Conservation (phyloP, 1,140 invertebrate species). For the Chrysomallon squamiferum region DNA sequence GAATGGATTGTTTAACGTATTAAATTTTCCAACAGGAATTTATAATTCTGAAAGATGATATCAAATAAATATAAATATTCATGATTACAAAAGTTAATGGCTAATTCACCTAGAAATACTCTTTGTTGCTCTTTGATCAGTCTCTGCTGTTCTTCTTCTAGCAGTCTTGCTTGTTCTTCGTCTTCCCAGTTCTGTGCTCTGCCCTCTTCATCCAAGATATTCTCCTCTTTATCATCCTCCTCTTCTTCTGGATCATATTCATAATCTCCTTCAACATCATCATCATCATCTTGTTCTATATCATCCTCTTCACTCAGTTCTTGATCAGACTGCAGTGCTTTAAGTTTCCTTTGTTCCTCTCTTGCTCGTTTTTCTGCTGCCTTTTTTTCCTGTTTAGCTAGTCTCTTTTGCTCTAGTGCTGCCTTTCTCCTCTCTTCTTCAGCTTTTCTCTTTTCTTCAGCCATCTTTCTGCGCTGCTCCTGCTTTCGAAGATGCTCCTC, state of each 20-base stretch:
- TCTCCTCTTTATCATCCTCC: slow-evolving; percentile 24
- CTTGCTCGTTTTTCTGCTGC: too few relatives aligned
- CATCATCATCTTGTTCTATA: slow-evolving; percentile 5
- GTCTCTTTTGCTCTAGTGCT: neutral
- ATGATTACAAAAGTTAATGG: too few relatives aligned
- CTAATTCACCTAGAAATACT: too few relatives aligned
- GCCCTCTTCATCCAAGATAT: slow-evolving; percentile 7
- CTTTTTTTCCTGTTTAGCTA: too few relatives aligned
- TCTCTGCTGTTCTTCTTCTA: neutral
- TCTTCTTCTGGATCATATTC: too few relatives aligned
- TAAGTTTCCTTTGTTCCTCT: neutral
- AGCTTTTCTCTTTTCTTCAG: neutral
- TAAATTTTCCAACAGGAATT: too few relatives aligned
- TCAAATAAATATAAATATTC: too few relatives aligned
- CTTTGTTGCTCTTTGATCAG: too few relatives aligned
- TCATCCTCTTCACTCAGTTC: neutral
- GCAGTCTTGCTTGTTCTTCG: slow-evolving; percentile 10
- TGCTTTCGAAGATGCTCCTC: neutral
- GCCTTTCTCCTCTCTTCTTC: neutral
- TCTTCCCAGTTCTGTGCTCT: neutral
- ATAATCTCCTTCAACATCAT: slow-evolving; percentile 27
- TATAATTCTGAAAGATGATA: too few relatives aligned
- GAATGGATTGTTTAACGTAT: too few relatives aligned
- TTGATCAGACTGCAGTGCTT: neutral
- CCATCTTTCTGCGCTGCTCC: neutral